phyloP scores from a whole-genome alignment of 2,888 invertebrate species.

The Watsonalla binaria region DNA sequence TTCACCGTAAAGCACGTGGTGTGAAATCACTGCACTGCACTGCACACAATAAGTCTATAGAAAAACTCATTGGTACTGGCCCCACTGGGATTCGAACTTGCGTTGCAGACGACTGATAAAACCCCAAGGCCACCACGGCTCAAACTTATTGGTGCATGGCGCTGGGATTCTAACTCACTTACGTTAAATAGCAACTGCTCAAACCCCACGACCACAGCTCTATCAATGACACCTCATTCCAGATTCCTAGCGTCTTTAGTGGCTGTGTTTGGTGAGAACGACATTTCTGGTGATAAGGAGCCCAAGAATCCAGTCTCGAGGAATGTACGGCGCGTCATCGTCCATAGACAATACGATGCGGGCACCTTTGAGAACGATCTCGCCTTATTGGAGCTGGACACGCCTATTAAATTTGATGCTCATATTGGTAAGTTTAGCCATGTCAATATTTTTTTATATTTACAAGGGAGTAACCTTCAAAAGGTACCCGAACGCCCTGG shows the following conservation, averaged over 20 bases:
- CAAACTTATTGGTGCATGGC: too few relatives aligned
- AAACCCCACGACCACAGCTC: neutral
- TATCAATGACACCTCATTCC: slow-evolving; percentile 12
- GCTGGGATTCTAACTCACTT: too few relatives aligned
- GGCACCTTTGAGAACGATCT: slow-evolving; percentile 95
- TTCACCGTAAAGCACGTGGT: too few relatives aligned
- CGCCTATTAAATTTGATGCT: slow-evolving; percentile 88
- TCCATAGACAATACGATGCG: slow-evolving; percentile 92
- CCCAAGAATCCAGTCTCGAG: slow-evolving; percentile 86
- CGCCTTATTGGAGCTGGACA: slow-evolving; percentile 90
- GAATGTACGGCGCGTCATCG: slow-evolving; percentile 91
- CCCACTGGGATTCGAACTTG: too few relatives aligned
- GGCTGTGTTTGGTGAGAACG: slow-evolving; percentile 94
- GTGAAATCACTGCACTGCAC: too few relatives aligned
- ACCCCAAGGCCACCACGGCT: too few relatives aligned
- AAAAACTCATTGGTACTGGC: too few relatives aligned
- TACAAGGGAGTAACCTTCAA: too few relatives aligned
- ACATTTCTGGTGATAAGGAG: slow-evolving; percentile 91
- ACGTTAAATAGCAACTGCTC: neutral
- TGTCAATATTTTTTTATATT: neutral
- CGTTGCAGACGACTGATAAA: too few relatives aligned
- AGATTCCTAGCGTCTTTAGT: slow-evolving; percentile 93
- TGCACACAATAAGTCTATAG: too few relatives aligned
- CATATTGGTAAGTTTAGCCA: slow-evolving; percentile 83
- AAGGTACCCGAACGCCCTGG: too few relatives aligned